Evolutionary conservation across 1,140 invertebrate species (phyloP).

Genomic region (Plutomurus gul): DNA sequence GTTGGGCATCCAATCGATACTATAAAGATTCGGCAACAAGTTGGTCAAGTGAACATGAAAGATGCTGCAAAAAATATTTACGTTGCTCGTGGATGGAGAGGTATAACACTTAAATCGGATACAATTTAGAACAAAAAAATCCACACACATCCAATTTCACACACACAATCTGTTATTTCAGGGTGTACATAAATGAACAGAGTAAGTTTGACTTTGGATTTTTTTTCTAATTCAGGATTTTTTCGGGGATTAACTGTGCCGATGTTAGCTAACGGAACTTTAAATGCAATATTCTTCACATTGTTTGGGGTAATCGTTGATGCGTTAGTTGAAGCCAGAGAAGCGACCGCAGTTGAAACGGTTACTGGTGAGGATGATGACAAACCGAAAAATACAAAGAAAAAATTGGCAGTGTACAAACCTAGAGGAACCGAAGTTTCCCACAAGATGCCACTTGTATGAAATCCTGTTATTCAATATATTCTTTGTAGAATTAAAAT

Average conservation of each 20-base stretch:
- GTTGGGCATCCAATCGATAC: slow-evolving; percentile 73
- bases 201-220: neutral
- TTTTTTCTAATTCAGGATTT: slow-evolving; percentile 61
- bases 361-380: no score
- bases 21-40: slow-evolving; percentile 71
- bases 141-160: no score
- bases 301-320: slow-evolving; percentile 67
- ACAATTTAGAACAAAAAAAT: neutral
- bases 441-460: neutral
- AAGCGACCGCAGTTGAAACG: neutral
- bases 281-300: slow-evolving; percentile 75
- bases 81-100: neutral
- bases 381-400: no score
- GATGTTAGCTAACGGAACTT: slow-evolving; percentile 66
- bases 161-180: no score
- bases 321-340: slow-evolving; percentile 46
- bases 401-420: no score
- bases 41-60: slow-evolving; percentile 56
- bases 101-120: neutral
- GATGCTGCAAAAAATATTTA: slow-evolving; percentile 30
- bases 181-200: neutral
- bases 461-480: neutral
- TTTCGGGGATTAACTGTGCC: slow-evolving; percentile 75
- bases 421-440: no score
- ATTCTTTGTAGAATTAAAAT: neutral